phyloP scores from a whole-genome alignment of 2,113 vertebrate species.

The Siniperca chuatsi region DNA sequence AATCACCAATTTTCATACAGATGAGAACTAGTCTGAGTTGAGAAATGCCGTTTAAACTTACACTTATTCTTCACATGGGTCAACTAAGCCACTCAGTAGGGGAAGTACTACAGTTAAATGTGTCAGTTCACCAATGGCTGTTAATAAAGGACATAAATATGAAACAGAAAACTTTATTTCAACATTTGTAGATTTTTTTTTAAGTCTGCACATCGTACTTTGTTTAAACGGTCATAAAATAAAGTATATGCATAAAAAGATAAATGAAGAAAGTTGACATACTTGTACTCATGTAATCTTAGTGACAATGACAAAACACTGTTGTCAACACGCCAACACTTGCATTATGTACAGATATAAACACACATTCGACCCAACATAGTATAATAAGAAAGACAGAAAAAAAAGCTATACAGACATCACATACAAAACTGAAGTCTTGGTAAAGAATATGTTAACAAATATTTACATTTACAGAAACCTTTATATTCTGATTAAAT shows the following conservation, averaged over 20 bases:
- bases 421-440: not conserved
- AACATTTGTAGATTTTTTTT: not conserved
- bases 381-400: not conserved
- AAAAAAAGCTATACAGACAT: not conserved
- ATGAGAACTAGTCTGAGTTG: not conserved
- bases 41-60: not conserved
- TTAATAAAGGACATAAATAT: not conserved
- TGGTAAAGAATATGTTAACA: not conserved
- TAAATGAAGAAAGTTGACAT: not conserved
- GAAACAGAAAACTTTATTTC: conserved; percentile 18
- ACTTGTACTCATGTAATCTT: not conserved
- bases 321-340: not conserved
- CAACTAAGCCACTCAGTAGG: not conserved
- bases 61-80: not conserved
- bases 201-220: not conserved
- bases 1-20: not conserved
- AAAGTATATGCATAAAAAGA: not conserved
- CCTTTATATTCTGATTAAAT: not conserved
- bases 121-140: not conserved
- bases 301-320: not conserved
- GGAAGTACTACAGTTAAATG: not conserved
- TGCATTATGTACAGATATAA: not conserved
- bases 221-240: not conserved
- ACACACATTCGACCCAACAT: not conserved
- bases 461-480: conserved; percentile 53